A percentile compares a stretch with the other conserved stretches of the same genome.
These are phyloP conservation scores for Hippolais icterina DNA, from an alignment of 2,113 vertebrate species.

Conservation along the genomic window DNA sequence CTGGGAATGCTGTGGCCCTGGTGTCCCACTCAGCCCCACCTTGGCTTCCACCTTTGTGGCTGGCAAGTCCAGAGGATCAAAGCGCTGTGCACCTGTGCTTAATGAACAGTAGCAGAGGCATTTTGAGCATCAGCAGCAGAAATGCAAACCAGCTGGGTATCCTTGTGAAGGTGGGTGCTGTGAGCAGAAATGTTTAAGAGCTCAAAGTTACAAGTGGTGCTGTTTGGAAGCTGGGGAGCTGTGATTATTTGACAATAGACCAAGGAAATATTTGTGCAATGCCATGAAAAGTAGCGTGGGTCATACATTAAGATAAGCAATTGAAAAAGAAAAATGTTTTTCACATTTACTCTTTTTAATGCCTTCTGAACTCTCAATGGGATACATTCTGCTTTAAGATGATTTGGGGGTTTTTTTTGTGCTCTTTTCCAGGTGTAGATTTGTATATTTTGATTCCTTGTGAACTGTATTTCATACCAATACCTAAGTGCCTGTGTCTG, in stretches of 20 bases:
- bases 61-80: neutral
- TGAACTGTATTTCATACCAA: neutral
- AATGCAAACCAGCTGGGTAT: neutral
- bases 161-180: neutral
- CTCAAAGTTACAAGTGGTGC: neutral
- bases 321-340: neutral
- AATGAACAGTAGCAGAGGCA: neutral
- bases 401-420: neutral
- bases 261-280: neutral
- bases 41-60: neutral
- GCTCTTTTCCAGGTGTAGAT: neutral
- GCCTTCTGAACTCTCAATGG: neutral
- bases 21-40: no score
- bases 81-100: neutral
- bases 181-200: neutral
- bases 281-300: neutral
- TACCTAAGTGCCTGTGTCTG: neutral
- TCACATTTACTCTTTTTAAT: neutral
- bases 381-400: neutral
- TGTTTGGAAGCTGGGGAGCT: neutral
- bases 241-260: neutral
- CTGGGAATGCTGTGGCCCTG: fast-evolving
- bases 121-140: neutral
- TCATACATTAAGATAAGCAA: neutral
- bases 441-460: neutral